Evolutionary conservation across 2,888 invertebrate species (phyloP).

Genomic region (Digitonthophagus gazella): DNA sequence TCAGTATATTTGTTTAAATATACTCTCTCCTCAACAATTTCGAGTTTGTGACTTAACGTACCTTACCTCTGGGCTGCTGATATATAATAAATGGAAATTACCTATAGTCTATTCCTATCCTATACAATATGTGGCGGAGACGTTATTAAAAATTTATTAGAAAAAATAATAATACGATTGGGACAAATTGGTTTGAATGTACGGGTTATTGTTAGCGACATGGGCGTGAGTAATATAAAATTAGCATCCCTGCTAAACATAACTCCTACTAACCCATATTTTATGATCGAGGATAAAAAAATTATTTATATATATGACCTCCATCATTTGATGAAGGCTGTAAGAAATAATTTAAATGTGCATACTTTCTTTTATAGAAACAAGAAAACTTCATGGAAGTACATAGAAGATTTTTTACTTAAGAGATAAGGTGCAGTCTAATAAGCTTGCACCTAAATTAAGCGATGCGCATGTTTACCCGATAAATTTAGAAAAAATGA

Average conservation of each 20-base stretch:
- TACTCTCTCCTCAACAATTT: too few species aligned
- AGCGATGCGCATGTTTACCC: slow-evolving; percentile 22
- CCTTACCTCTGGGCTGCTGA: too few species aligned
- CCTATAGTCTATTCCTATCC: slow-evolving; percentile 25
- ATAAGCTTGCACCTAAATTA: slow-evolving; percentile 14
- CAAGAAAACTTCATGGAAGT: neutral
- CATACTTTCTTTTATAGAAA: neutral
- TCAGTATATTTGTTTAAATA: too few species aligned
- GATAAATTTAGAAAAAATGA: slow-evolving; percentile 26
- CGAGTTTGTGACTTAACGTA: too few species aligned
- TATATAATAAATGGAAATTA: slow-evolving; percentile 26
- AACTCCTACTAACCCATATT: slow-evolving; percentile 2
- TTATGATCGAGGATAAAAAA: neutral
- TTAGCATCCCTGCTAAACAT: too few species aligned
- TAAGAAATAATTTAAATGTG: slow-evolving; percentile 7
- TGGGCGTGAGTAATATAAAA: too few species aligned
- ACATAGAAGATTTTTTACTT: slow-evolving; percentile 9
- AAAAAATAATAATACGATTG: slow-evolving; percentile 12
- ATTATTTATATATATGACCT: slow-evolving; percentile 18
- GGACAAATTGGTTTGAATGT: slow-evolving; percentile 16
- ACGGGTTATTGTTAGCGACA: neutral
- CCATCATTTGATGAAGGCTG: slow-evolving; percentile 12
- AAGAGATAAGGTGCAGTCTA: neutral
- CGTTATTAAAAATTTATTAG: slow-evolving; percentile 5
- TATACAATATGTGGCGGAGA: neutral